Base-by-base conservation (phyloP, 1,140 invertebrate species). In the Drosophila busckii region DNA sequence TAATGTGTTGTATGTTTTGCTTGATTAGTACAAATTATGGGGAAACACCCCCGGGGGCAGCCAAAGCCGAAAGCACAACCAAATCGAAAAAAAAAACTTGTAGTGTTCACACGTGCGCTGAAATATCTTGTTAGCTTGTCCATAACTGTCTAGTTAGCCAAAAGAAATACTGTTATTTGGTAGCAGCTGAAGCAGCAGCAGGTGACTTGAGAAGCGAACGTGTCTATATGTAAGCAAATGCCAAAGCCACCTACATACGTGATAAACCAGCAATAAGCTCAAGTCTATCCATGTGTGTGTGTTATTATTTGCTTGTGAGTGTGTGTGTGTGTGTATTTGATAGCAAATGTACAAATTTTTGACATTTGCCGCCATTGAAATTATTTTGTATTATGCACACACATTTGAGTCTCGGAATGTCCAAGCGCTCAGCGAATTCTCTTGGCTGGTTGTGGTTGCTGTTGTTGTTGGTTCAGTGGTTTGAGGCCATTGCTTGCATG, bases 361-460 rank as follows among this genome's bases (percentile, higher is more conserved):
- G 48, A 59, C 48, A 59, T 52, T 59, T 59, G 55, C 55, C 55
- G 55, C 54, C 59, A 62, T 63, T 58, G 60, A 29, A 50, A 25
- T 10, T n/a, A 37, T 23, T 9, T 17, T 13, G 7, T n/a, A 52
- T 25, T n/a, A 28, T 16, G 17, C 17, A 3, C 7, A 13, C 22
- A 22, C 13, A 48, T 31, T 41, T 42, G 9, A 9, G 10, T 52
- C 44, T 42, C n/a, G n/a, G 28, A 16, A 54, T 54, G 40, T n/a
- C n/a, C n/a, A n/a, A n/a, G n/a, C n/a, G n/a, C n/a, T n/a, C n/a
- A n/a, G n/a, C n/a, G n/a, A n/a, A n/a, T n/a, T n/a, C n/a, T n/a
- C n/a, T n/a, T n/a, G n/a, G n/a, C n/a, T n/a, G n/a, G n/a, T n/a
- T n/a, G n/a, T n/a, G n/a, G n/a, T n/a, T n/a, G n/a, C n/a, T n/a